Base-by-base conservation (phyloP, 1,140 invertebrate genomes). In the Tetragonula clypearis region DNA sequence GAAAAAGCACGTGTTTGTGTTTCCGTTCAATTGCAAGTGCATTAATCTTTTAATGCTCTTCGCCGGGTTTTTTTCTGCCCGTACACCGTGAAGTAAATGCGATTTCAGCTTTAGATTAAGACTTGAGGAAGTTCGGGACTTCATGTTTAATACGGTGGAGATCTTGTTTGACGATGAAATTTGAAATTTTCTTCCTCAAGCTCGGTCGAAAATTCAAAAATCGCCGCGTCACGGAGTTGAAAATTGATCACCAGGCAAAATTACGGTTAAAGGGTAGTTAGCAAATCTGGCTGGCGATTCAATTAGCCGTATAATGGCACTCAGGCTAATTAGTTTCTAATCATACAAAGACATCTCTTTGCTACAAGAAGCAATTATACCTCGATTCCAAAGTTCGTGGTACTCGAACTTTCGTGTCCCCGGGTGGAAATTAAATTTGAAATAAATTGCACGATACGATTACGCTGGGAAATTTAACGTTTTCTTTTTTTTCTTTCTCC, bases 291-390 rank as follows among this genome's bases (percentile, higher is more conserved):
- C 23, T n/a, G 49, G 69, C 23, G 12, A 53, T 49, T 72, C 15
- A 72, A 30, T 76, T 58, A 30, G 30, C 8, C 26, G 53, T 30
- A 76, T 26, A 76, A 55, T 58, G 19, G 55, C 30, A 75, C 53
- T 75, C 56, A 35, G n/a, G 23, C 17, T 35, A 30, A 76, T 58
- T 58, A 35, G 55, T 35, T 58, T 76, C 26, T 76, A 58, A 76
- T 76, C 56, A 58, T n/a, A 58, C 30, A 35, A 30, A 23, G 30
- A 30, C 74, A 76, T 21, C 74, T 76, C 41, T 76, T 30, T 58
- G 3, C 26, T 55, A 35, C 30, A 58, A 30, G 55, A 58, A 58
- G 26, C 26, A 60, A 76, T 76, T 76, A 76, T 14, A 60, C 55
- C 35, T 76, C 55, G 23, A 76, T 60, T 76, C 14, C 23, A 26